Base-by-base conservation (phyloP, 2,888 invertebrate species). In the Aethes cnicana region DNA sequence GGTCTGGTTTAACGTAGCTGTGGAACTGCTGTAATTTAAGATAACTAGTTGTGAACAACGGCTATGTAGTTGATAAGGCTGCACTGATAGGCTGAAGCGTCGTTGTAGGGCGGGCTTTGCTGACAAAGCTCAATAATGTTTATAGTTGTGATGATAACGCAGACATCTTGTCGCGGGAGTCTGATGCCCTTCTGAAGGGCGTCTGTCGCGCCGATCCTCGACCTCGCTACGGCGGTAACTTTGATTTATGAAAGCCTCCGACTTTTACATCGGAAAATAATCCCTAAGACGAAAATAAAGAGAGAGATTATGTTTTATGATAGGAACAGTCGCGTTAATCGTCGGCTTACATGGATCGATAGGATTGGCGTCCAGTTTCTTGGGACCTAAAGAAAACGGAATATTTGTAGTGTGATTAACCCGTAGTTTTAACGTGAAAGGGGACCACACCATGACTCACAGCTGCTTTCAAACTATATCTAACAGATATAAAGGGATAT, bases 151-250 rank as follows among this genome's bases (percentile, higher is more conserved):
- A 26, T 25, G 32, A 41, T 37, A 30, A 23, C 32, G 44, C 37
- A 37, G 44, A 46, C 44, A 39, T 46, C 25, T 52, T 39, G 46
- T 32, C 30, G 37, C 30, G 25, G 17, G 41, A 20, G 63, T 62
- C 58, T 58, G 43, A 60, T 65, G 83, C 75, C 84, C 81, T 83
- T 76, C 62, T 69, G 80, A 84, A 84, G 84, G 84, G 77, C 81
- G 64, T 66, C 74, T 72, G 69, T 62, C 62, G 69, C 68, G 64
- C 63, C 61, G 67, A 66, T 71, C 70, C 66, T 62, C 62, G 62
- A 56, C 67, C 54, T 56, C 56, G 35, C 47, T 41, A 18, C 30
- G 12, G 3, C 41, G 49, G 36, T 26, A 5, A 32, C 39, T 35
- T 39, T 28, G 47, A 41, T 47, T 36, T 53, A 47, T 53, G 35